These are phyloP conservation scores for Drosophila mulleri DNA, from an alignment of 2,888 invertebrate genomes.

Conservation along the genomic window DNA sequence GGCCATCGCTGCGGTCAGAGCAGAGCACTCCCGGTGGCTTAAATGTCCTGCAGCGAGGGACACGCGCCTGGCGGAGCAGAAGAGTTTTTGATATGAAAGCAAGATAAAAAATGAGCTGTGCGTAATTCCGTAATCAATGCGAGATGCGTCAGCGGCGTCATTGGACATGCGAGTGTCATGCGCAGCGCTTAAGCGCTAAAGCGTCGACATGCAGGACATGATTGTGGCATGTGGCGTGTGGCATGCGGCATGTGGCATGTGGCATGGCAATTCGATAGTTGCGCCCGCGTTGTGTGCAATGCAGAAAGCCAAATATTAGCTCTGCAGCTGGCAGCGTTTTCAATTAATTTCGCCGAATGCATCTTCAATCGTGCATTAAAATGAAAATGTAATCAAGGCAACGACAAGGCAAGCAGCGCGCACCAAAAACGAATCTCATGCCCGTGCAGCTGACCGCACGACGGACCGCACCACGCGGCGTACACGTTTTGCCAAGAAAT, in stretches of 20 bases:
- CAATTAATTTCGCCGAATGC: slow-evolving; percentile 77
- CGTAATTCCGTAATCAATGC: slow-evolving; percentile 41
- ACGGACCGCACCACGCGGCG: slow-evolving; percentile 26
- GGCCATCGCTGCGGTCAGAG: slow-evolving; percentile 13
- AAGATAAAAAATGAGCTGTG: slow-evolving; percentile 12
- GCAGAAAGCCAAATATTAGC: slow-evolving; percentile 72
- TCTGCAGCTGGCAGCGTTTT: slow-evolving; percentile 66
- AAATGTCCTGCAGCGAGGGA: neutral
- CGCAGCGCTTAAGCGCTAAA: slow-evolving; percentile 56
- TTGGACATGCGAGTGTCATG: slow-evolving; percentile 44
- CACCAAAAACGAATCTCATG: slow-evolving; percentile 39
- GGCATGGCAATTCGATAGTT: neutral
- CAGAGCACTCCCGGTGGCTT: neutral
- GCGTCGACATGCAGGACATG: slow-evolving; percentile 40
- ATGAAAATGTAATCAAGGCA: slow-evolving; percentile 77
- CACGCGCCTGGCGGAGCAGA: neutral
- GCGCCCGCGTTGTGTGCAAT: slow-evolving; percentile 6
- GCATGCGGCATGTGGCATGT: neutral
- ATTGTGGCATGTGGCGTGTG: slow-evolving; percentile 1
- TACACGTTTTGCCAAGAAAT: slow-evolving; percentile 59
- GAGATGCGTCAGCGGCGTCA: slow-evolving; percentile 52
- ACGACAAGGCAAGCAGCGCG: slow-evolving; percentile 13
- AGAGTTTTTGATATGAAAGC: slow-evolving; percentile 24
- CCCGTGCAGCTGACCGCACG: slow-evolving; percentile 44
- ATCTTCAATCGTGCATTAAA: slow-evolving; percentile 78